These are phyloP conservation scores for Bucco capensis DNA, from an alignment of 2,113 vertebrate genomes.

Conservation along the genomic window DNA sequence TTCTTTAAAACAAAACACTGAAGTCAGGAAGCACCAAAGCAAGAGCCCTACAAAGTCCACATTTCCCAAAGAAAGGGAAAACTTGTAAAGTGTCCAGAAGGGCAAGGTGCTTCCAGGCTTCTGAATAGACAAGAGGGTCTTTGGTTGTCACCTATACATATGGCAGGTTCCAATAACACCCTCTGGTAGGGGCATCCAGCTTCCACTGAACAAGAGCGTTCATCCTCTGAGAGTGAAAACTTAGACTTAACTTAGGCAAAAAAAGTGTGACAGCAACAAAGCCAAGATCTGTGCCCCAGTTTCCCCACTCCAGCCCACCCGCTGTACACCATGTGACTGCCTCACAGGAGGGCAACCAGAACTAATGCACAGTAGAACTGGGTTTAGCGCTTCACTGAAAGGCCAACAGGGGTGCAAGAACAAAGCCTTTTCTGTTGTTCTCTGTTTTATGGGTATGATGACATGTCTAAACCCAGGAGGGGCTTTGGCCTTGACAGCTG, in stretches of 20 bases:
- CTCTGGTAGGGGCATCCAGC: background rate
- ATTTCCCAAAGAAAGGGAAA: background rate
- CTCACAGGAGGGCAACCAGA: background rate
- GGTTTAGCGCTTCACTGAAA: background rate
- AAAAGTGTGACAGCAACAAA: background rate
- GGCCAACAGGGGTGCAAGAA: background rate
- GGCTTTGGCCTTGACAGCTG: background rate
- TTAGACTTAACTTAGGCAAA: background rate
- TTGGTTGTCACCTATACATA: background rate
- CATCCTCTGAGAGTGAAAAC: background rate
- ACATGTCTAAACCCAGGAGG: too few relatives aligned
- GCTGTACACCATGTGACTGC: too few relatives aligned
- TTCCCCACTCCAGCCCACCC: background rate
- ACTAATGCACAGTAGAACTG: background rate
- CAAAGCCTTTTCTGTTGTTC: fast-evolving
- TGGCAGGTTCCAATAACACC: too few relatives aligned
- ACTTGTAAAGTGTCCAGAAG: too few relatives aligned
- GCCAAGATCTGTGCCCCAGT: too few relatives aligned
- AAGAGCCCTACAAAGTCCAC: background rate
- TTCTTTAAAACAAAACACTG: background rate
- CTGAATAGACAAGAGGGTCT: background rate
- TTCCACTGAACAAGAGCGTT: background rate
- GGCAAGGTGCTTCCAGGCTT: too few relatives aligned
- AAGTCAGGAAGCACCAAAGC: background rate
- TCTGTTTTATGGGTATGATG: fast-evolving